phyloP scores from a whole-genome alignment of 2,113 vertebrate species.

The Bufo gargarizans region DNA sequence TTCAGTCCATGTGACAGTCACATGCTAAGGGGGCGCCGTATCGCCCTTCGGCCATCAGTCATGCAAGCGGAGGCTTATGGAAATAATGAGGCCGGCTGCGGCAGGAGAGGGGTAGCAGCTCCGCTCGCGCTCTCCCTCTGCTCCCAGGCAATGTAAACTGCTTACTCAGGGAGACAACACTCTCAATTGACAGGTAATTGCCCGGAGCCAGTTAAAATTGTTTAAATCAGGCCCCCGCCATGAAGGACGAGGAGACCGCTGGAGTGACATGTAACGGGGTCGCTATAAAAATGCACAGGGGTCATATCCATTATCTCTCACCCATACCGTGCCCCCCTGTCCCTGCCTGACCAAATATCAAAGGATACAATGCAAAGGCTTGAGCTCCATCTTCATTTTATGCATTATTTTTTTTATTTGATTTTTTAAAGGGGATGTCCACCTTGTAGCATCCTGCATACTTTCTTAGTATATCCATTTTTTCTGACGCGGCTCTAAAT shows the following conservation, averaged over 20 bases:
- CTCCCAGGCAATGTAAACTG: constrained; percentile 33
- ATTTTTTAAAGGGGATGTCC: too few species aligned
- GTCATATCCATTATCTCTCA: constrained; percentile 16
- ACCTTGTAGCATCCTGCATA: too few species aligned
- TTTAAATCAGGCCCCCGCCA: constrained; percentile 37
- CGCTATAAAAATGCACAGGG: constrained; percentile 6
- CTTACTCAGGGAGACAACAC: constrained; percentile 50
- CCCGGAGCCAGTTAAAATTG: constrained; percentile 48
- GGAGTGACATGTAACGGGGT: constrained; percentile 36
- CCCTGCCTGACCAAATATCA: background rate
- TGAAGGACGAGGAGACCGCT: constrained; percentile 19
- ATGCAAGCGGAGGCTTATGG: constrained; percentile 38
- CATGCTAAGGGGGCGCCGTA: constrained; percentile 22
- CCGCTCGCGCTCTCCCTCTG: background rate
- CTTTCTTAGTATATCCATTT: too few species aligned
- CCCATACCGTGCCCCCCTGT: background rate
- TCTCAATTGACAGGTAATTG: constrained; percentile 52
- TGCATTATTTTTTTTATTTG: too few species aligned
- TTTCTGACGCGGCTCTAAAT: too few species aligned
- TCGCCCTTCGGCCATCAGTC: constrained; percentile 30
- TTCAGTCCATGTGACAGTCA: constrained; percentile 6
- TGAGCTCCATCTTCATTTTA: too few species aligned
- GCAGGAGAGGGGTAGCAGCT: constrained; percentile 4
- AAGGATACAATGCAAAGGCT: too few species aligned
- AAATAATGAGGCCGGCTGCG: constrained; percentile 53